Conservation (phyloP, 2,888 invertebrate genomes). For the Rotaria socialis region DNA sequence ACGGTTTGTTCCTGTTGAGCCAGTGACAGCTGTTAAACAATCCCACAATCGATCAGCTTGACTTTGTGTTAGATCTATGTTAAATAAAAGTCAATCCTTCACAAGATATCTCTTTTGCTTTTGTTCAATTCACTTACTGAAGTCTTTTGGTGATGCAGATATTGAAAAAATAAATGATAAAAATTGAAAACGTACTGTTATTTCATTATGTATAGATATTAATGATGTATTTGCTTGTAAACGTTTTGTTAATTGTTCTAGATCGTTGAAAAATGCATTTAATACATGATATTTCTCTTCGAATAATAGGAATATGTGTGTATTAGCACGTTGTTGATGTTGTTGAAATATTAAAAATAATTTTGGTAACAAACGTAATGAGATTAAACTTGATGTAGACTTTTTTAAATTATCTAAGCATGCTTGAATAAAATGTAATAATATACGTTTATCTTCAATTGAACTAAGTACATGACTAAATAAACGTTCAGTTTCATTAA, state of each 20-base stretch:
- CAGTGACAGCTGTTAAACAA: conserved; percentile 77
- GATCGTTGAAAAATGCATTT: conserved; percentile 37
- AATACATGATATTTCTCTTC: conserved; percentile 40
- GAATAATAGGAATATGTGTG: conserved; percentile 30
- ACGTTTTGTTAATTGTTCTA: conserved; percentile 32
- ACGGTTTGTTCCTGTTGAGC: conserved; percentile 61
- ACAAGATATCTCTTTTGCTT: background rate
- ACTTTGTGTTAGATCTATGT: conserved; percentile 66
- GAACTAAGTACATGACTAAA: conserved; percentile 59
- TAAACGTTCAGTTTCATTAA: conserved; percentile 13
- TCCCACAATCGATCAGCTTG: conserved; percentile 87
- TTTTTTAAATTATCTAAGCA: conserved; percentile 81
- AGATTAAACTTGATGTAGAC: conserved; percentile 77
- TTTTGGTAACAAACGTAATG: conserved; percentile 79
- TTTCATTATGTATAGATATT: conserved; percentile 62
- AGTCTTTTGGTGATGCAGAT: conserved; percentile 80
- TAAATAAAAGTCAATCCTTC: conserved; percentile 54
- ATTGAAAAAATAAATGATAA: conserved; percentile 84
- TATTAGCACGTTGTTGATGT: conserved; percentile 12
- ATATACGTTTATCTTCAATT: conserved; percentile 74
- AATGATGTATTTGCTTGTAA: background rate
- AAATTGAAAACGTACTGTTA: conserved; percentile 84
- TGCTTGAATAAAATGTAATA: conserved; percentile 89
- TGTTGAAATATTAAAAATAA: conserved; percentile 76
- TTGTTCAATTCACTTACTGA: conserved; percentile 61